Evolutionary conservation across 23 tunicate species (phyloP).

Genomic region (Trididemnum clinides): DNA sequence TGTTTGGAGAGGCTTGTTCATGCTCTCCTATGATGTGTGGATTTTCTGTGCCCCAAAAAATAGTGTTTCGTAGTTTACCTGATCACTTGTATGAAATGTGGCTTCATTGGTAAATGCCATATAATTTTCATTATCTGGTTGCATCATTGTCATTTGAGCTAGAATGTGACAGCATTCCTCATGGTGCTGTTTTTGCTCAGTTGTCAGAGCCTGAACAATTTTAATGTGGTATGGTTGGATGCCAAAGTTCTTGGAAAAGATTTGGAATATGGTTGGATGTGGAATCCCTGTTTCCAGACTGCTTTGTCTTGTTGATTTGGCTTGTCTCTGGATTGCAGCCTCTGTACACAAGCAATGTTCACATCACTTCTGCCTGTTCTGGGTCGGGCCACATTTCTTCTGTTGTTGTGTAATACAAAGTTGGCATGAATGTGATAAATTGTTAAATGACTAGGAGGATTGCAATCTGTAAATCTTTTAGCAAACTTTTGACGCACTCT

Average conservation of each 20-base stretch:
- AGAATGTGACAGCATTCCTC: neutral
- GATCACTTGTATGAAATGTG: neutral
- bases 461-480: neutral
- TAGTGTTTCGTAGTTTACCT: neutral
- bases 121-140: neutral
- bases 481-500: neutral
- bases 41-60: neutral
- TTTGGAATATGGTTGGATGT: neutral
- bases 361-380: neutral
- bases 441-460: no score
- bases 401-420: neutral
- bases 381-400: neutral
- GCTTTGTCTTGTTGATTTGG: neutral
- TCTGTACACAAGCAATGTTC: neutral
- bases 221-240: neutral
- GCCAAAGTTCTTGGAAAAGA: neutral
- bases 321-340: neutral
- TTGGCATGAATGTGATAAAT: neutral
- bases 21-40: neutral
- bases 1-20: neutral
- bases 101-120: neutral
- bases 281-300: neutral
- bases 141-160: neutral
- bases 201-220: neutral
- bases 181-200: neutral